A percentile compares a stretch with the other conserved stretches of the same genome.
These are phyloP conservation scores for Spatula clypeata DNA, from an alignment of 2,797 vertebrate genomes.

Conservation along the genomic window DNA sequence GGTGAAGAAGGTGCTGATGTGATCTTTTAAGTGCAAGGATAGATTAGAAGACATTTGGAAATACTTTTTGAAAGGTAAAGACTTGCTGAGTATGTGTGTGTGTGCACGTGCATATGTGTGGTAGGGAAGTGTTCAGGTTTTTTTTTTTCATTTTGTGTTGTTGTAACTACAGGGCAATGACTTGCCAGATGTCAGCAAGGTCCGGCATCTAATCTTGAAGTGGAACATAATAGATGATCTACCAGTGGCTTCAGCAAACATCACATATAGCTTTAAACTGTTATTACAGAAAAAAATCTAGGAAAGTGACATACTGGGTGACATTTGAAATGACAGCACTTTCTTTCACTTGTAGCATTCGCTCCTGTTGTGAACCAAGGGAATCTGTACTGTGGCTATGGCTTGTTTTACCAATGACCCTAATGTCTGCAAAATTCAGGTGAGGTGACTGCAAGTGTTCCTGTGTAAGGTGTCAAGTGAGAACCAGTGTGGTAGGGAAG, in stretches of 20 bases:
- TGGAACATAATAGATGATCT: constrained; percentile 62
- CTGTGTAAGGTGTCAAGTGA: neutral
- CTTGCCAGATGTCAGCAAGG: constrained; percentile 58
- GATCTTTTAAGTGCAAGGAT: neutral
- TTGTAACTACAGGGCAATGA: constrained; percentile 1
- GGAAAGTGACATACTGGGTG: constrained; percentile 68
- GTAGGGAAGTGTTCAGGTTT: neutral
- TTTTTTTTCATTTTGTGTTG: neutral
- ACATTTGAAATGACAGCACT: constrained; percentile 70
- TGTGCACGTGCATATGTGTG: accelerated
- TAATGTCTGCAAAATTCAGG: constrained; percentile 21
- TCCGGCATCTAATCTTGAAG: constrained; percentile 47
- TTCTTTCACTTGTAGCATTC: constrained; percentile 50
- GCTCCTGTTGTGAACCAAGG: constrained; percentile 41
- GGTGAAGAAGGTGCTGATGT: neutral
- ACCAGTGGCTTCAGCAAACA: constrained; percentile 62
- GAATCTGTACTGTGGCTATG: constrained; percentile 16
- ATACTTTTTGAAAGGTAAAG: neutral
- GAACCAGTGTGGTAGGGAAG: neutral
- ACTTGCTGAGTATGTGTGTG: neutral
- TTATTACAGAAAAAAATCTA: constrained; percentile 58
- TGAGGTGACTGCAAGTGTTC: neutral
- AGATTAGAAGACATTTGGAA: neutral
- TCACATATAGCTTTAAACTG: constrained; percentile 63
- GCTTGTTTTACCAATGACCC: constrained; percentile 54